These are phyloP conservation scores for Xanthorhoe spadicearia DNA, from an alignment of 2,888 invertebrate species.

Conservation along the genomic window DNA sequence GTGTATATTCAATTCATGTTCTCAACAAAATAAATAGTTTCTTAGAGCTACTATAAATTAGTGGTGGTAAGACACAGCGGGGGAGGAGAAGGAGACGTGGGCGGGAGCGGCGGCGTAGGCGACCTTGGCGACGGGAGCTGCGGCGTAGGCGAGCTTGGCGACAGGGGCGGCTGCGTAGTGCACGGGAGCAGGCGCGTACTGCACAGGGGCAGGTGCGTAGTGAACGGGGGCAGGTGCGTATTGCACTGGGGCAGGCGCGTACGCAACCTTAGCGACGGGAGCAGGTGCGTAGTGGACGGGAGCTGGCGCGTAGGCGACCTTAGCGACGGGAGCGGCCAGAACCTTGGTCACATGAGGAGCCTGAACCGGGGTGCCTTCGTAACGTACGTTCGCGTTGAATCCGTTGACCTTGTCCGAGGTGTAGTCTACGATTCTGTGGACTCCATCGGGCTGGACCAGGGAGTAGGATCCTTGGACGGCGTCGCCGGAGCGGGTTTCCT, in stretches of 20 bases:
- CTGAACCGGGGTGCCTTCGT: slow-evolving; percentile 69
- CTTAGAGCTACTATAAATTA: slow-evolving; percentile 57
- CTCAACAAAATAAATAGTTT: slow-evolving; percentile 70
- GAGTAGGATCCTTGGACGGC: slow-evolving; percentile 78
- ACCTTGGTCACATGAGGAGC: slow-evolving; percentile 50
- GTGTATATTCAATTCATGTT: slow-evolving; percentile 52
- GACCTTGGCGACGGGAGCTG: slow-evolving; percentile 53
- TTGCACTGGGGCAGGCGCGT: slow-evolving; percentile 46
- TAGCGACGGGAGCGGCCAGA: slow-evolving; percentile 52
- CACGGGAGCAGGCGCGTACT: slow-evolving; percentile 43
- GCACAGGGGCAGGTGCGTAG: slow-evolving; percentile 50
- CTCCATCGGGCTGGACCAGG: slow-evolving; percentile 78
- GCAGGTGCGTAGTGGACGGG: slow-evolving; percentile 46
- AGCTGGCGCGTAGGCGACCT: slow-evolving; percentile 53
- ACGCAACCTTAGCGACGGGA: slow-evolving; percentile 49
- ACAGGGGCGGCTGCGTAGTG: slow-evolving; percentile 48
- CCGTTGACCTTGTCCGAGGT: slow-evolving; percentile 73
- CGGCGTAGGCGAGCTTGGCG: slow-evolving; percentile 52
- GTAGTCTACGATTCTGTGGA: slow-evolving; percentile 77
- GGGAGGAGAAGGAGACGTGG: slow-evolving; percentile 70
- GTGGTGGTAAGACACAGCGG: slow-evolving; percentile 73
- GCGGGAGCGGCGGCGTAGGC: slow-evolving; percentile 59
- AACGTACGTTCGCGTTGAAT: slow-evolving; percentile 77
- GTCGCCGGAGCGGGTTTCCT: slow-evolving; percentile 74
- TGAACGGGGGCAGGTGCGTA: slow-evolving; percentile 49